Evolutionary conservation across 2,797 vertebrate genomes (phyloP).

Genomic region (Enteromius afrohamiltoni): DNA sequence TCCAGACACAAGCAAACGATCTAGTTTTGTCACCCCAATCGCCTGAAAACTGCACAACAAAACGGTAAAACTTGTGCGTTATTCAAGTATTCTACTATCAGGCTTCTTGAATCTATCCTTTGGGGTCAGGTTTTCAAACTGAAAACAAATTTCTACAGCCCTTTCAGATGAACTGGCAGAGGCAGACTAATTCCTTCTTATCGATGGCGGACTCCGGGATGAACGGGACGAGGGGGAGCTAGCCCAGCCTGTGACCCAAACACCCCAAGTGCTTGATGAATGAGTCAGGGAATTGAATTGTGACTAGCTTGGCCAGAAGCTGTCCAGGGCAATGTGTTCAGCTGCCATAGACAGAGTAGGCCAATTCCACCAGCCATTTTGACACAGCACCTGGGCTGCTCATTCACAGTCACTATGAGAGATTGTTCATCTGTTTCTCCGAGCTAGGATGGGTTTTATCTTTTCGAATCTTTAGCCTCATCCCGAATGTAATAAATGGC

Average conservation of each 20-base stretch:
- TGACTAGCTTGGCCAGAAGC: slow-evolving; percentile 53
- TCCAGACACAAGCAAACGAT: not conserved
- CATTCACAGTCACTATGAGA: slow-evolving; percentile 38
- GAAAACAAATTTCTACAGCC: slow-evolving; percentile 23
- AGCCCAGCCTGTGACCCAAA: slow-evolving; percentile 42
- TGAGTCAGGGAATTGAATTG: slow-evolving; percentile 60
- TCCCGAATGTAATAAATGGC: slow-evolving; percentile 48
- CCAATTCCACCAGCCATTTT: slow-evolving; percentile 56
- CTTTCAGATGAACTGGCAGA: not conserved
- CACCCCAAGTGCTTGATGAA: slow-evolving; percentile 57
- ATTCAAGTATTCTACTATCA: not conserved
- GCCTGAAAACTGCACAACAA: not conserved
- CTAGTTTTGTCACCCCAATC: not conserved
- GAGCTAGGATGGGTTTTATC: slow-evolving; percentile 30
- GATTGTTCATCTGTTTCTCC: slow-evolving; percentile 38
- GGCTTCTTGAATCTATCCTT: not conserved
- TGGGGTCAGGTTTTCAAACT: not conserved
- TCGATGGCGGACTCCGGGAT: slow-evolving; percentile 31
- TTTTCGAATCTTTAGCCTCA: slow-evolving; percentile 44
- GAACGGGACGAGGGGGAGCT: slow-evolving; percentile 14
- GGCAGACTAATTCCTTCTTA: slow-evolving; percentile 47
- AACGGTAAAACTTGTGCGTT: not conserved
- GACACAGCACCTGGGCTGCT: slow-evolving; percentile 48
- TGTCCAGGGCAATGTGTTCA: slow-evolving; percentile 59
- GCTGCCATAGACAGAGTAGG: slow-evolving; percentile 56